Percentiles rank a stretch among this genome's conserved stretches.
Conservation (phyloP, 2,888 invertebrate genomes). For the Anorthoa munda region DNA sequence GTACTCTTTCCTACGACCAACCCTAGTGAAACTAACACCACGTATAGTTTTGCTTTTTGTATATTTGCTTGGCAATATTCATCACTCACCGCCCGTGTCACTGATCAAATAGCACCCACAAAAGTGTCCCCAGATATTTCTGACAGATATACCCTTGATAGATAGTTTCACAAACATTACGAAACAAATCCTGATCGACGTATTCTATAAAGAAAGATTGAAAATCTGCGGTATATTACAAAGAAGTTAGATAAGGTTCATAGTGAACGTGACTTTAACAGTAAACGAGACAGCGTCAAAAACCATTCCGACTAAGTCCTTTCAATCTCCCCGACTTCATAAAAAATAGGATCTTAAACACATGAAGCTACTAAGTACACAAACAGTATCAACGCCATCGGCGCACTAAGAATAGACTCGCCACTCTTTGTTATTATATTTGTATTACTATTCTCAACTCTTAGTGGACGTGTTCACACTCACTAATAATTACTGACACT, state of each 20-base stretch:
- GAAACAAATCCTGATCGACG: slow-evolving; percentile 78
- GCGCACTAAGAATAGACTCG: slow-evolving; percentile 82
- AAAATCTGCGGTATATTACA: slow-evolving; percentile 56
- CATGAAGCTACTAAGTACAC: slow-evolving; percentile 78
- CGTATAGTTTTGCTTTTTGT: slow-evolving; percentile 90
- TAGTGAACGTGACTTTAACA: slow-evolving; percentile 52
- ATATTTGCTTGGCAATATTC: slow-evolving; percentile 91
- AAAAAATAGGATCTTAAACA: slow-evolving; percentile 73
- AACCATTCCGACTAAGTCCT: slow-evolving; percentile 45
- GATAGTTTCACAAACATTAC: slow-evolving; percentile 85
- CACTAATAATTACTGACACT: slow-evolving; percentile 89
- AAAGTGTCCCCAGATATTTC: slow-evolving; percentile 89
- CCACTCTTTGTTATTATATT: slow-evolving; percentile 88
- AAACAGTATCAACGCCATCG: slow-evolving; percentile 78
- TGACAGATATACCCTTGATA: slow-evolving; percentile 88
- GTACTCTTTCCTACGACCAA: slow-evolving; percentile 74
- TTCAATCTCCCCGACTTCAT: slow-evolving; percentile 60
- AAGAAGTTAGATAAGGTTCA: slow-evolving; percentile 32
- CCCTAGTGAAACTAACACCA: slow-evolving; percentile 89
- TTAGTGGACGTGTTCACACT: slow-evolving; percentile 89
- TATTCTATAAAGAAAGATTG: slow-evolving; percentile 59
- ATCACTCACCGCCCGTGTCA: slow-evolving; percentile 90
- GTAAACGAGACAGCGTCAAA: slow-evolving; percentile 41
- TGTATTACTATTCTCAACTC: slow-evolving; percentile 85
- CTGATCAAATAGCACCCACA: slow-evolving; percentile 90